Percentiles rank a stretch among this genome's conserved stretches.
phyloP scores from a whole-genome alignment of 2,888 invertebrate species.

The Epinotia demarniana region DNA sequence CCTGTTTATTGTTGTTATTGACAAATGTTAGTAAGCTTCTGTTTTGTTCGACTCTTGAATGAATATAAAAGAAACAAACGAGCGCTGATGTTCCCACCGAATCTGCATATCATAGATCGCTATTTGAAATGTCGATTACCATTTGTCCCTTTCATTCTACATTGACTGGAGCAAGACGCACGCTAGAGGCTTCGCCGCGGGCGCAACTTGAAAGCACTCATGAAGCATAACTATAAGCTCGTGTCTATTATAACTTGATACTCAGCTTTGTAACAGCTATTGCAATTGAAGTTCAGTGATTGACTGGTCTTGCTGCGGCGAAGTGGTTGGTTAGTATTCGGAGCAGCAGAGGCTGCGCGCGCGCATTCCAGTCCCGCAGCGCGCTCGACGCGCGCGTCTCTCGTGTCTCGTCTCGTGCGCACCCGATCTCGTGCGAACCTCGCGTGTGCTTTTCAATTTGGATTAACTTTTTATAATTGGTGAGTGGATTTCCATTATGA shows the following conservation, averaged over 20 bases:
- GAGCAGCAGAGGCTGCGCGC: not conserved
- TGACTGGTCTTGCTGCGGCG: not conserved
- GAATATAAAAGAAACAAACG: constrained; percentile 2
- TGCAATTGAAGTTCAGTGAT: not conserved
- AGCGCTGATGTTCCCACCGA: not conserved
- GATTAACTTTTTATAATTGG: constrained; percentile 33
- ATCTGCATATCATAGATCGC: not conserved
- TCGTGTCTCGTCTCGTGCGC: constrained; percentile 19
- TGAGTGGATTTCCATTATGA: constrained; percentile 20
- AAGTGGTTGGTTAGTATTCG: not conserved
- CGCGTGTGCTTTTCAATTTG: constrained; percentile 36
- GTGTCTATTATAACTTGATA: not conserved
- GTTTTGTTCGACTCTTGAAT: constrained; percentile 10
- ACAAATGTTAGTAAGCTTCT: constrained; percentile 8
- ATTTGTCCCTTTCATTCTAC: not conserved
- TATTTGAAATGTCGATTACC: not conserved
- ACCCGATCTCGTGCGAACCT: not conserved
- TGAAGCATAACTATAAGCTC: not conserved
- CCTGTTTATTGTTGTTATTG: not conserved
- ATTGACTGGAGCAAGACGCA: not conserved
- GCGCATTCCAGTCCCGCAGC: not conserved
- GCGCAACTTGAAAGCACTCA: not conserved
- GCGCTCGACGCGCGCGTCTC: constrained; percentile 2
- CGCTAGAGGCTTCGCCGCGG: not conserved
- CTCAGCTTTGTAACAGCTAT: not conserved